These are phyloP conservation scores for Rhinopithecus roxellana DNA, from an alignment of 2,113 vertebrate genomes.

Conservation along the genomic window DNA sequence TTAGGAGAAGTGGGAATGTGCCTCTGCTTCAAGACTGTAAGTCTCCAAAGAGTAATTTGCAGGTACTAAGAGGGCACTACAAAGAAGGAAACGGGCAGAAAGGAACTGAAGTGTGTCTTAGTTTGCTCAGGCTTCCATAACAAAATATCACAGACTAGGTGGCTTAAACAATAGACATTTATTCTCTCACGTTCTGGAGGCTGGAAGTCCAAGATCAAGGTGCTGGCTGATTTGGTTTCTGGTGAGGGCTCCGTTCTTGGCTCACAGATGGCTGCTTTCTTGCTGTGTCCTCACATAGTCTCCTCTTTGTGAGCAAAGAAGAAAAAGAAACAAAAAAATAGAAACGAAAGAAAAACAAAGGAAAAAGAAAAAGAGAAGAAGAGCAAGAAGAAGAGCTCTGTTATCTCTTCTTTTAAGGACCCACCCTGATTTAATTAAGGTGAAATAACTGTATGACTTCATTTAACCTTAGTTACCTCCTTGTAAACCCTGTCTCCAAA, in stretches of 20 bases:
- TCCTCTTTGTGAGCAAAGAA: background rate
- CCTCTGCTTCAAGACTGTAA: constrained; percentile 19
- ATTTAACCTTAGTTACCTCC: background rate
- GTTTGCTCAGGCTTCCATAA: background rate
- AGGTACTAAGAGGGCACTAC: background rate
- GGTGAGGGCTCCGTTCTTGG: background rate
- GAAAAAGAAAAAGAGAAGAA: background rate
- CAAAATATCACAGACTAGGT: background rate
- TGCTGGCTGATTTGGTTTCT: background rate
- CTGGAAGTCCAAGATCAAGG: background rate
- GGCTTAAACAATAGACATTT: background rate
- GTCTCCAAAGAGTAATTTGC: background rate
- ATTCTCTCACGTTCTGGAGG: background rate
- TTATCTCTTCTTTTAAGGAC: background rate
- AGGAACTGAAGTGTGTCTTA: background rate
- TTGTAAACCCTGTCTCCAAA: background rate
- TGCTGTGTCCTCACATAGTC: background rate
- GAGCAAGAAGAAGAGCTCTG: background rate
- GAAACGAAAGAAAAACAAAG: background rate
- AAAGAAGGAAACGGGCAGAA: background rate
- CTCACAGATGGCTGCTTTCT: background rate
- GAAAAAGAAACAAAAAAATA: background rate
- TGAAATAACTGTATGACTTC: background rate
- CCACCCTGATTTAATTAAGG: too few relatives aligned
- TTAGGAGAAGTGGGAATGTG: background rate